A percentile compares a stretch with the other conserved stretches of the same genome.
Conservation (phyloP, 1,140 invertebrate genomes). For the Brachionus asplanchnoidis region DNA sequence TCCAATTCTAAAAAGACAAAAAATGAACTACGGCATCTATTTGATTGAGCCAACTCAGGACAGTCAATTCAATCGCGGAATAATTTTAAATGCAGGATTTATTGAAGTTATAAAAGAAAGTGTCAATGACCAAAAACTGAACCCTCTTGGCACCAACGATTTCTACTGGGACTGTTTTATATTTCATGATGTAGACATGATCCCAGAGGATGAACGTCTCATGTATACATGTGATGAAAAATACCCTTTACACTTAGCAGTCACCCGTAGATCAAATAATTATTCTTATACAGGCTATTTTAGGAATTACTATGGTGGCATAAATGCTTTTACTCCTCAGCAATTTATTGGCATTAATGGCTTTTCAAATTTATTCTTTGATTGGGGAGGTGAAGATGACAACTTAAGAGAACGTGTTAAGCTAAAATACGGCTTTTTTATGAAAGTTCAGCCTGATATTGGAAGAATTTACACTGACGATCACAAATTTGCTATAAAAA, state of each 20-base stretch:
- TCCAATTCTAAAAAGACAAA: constrained; percentile 48
- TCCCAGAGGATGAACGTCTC: constrained; percentile 80
- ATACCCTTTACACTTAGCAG: constrained; percentile 47
- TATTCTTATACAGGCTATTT: not conserved
- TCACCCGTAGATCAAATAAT: not conserved
- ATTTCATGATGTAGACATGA: constrained; percentile 87
- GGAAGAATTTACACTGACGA: not conserved
- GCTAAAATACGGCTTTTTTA: constrained; percentile 41
- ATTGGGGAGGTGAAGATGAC: constrained; percentile 47
- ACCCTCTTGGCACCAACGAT: not conserved
- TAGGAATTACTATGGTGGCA: constrained; percentile 34
- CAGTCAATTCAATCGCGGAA: constrained; percentile 78
- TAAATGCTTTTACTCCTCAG: not conserved
- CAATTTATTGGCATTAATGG: constrained; percentile 42
- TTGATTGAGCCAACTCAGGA: constrained; percentile 60
- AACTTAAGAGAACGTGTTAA: not conserved
- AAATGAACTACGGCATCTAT: constrained; percentile 50
- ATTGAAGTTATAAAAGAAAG: constrained; percentile 65
- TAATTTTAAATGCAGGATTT: constrained; percentile 89
- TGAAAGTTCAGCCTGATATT: constrained; percentile 42
- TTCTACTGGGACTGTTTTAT: constrained; percentile 76
- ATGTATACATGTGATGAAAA: constrained; percentile 77
- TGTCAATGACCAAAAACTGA: constrained; percentile 59
- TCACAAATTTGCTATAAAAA: not conserved
- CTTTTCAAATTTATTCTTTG: constrained; percentile 32